phyloP scores from a whole-genome alignment of 1,140 invertebrate species.

The Anthonomus grandis region DNA sequence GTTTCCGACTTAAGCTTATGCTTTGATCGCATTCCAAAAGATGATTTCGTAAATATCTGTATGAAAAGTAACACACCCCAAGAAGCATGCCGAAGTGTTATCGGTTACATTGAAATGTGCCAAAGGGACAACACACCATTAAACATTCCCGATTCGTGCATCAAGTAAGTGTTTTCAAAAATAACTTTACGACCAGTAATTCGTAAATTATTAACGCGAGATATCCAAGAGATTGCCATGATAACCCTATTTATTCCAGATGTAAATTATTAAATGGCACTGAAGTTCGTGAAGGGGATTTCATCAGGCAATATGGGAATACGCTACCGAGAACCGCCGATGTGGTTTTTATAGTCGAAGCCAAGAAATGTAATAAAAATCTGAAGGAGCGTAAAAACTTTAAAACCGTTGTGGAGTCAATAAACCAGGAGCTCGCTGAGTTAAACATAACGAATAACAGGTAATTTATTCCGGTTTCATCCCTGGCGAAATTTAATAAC shows the following conservation, averaged over 20 bases:
- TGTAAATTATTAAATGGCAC: constrained; percentile 64
- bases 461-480: constrained; percentile 45
- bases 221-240: too few species aligned
- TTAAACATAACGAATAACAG: constrained; percentile 63
- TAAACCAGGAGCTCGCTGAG: constrained; percentile 66
- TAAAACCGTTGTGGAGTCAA: constrained; percentile 59
- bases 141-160: constrained; percentile 73
- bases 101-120: constrained; percentile 77
- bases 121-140: constrained; percentile 67
- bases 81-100: constrained; percentile 69
- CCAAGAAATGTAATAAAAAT: constrained; percentile 74
- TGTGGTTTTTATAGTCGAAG: constrained; percentile 84
- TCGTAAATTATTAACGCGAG: too few species aligned
- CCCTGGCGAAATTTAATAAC: constrained; percentile 20
- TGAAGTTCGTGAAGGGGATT: constrained; percentile 67
- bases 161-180: constrained; percentile 62
- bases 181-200: too few species aligned
- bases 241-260: constrained; percentile 43
- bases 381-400: constrained; percentile 62
- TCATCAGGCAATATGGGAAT: constrained; percentile 54
- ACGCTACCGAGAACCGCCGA: constrained; percentile 68
- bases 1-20: constrained; percentile 70
- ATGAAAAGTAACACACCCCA: constrained; percentile 50
- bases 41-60: constrained; percentile 64
- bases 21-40: constrained; percentile 63